These are phyloP conservation scores for Poeciliopsis retropinna DNA, from an alignment of 2,113 vertebrate genomes.

Conservation along the genomic window DNA sequence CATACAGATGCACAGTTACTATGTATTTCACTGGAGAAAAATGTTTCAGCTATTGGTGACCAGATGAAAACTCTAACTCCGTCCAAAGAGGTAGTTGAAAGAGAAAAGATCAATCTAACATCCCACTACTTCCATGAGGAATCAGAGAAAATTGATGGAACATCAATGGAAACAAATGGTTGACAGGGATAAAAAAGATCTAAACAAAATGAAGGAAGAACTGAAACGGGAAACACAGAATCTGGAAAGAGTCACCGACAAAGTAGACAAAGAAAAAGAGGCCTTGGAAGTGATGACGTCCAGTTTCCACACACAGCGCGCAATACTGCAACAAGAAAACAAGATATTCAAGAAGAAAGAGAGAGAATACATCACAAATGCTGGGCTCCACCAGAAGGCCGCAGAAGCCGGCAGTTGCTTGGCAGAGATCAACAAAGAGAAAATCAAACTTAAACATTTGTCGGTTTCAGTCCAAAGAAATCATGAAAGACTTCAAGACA, in stretches of 20 bases:
- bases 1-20: neutral
- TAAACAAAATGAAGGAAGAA: neutral
- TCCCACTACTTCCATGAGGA: neutral
- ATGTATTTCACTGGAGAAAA: neutral
- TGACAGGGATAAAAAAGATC: neutral
- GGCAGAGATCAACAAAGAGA: neutral
- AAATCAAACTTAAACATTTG: neutral
- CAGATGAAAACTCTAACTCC: neutral
- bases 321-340: neutral
- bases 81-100: neutral
- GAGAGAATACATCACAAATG: neutral
- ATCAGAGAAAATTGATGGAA: conserved; percentile 6
- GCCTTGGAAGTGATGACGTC: neutral
- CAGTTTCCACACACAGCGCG: neutral
- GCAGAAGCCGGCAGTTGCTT: too few relatives aligned
- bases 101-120: conserved; percentile 4
- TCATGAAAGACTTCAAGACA: neutral
- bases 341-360: neutral
- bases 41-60: neutral
- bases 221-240: neutral
- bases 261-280: neutral
- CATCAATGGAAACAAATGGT: neutral
- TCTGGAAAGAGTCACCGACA: neutral
- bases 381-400: neutral
- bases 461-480: neutral